Evolutionary conservation across 2,113 vertebrate species (phyloP).

Genomic region (Sylvilagus bachmani): DNA sequence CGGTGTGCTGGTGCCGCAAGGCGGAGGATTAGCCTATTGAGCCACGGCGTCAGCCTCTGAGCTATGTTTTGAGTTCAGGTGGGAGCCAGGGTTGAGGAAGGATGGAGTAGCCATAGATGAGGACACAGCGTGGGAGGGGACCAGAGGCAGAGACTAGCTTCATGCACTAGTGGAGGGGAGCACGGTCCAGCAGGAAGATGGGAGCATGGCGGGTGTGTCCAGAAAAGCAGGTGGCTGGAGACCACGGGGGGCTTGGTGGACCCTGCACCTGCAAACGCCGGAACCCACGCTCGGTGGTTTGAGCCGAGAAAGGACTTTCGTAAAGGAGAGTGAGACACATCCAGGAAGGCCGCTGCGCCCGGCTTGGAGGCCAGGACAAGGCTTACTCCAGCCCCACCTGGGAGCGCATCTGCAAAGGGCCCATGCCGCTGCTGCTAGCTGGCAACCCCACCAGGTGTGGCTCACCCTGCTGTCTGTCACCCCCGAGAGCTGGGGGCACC

Average conservation of each 20-base stretch:
- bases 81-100: background rate
- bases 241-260: background rate
- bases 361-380: background rate
- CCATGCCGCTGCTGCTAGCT: background rate
- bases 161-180: background rate
- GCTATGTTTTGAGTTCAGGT: background rate
- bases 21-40: too few species aligned
- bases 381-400: background rate
- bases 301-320: constrained; percentile 26
- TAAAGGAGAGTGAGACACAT: background rate
- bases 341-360: background rate
- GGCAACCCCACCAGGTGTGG: background rate
- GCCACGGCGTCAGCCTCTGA: too few species aligned
- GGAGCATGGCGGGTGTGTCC: background rate
- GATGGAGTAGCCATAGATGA: background rate
- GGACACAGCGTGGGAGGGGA: background rate
- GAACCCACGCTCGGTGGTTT: background rate
- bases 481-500: background rate
- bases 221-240: background rate
- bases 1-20: too few species aligned
- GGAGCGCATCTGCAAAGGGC: background rate
- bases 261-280: background rate
- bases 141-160: background rate
- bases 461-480: background rate
- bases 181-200: background rate